Conservation (phyloP, 2,888 invertebrate genomes). For the Perizoma flavofasciatum region DNA sequence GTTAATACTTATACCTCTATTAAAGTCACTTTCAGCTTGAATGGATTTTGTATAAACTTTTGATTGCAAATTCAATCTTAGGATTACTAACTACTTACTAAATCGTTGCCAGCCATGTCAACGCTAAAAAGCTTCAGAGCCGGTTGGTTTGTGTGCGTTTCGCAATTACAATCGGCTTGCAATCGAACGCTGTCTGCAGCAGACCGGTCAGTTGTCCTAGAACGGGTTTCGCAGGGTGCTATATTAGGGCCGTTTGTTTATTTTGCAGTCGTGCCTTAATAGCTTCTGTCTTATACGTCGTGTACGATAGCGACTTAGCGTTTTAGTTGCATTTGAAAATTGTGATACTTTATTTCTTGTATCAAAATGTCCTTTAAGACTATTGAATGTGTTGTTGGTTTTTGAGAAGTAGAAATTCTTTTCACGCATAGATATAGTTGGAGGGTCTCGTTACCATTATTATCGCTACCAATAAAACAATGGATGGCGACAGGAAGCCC, state of each 20-base stretch:
- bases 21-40: slow-evolving; percentile 5
- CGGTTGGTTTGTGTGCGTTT: slow-evolving; percentile 29
- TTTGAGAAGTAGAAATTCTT: neutral
- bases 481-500: neutral
- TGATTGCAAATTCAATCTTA: slow-evolving; percentile 19
- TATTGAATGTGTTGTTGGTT: neutral
- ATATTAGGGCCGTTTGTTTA: slow-evolving; percentile 37
- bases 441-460: too few relatives aligned
- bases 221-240: slow-evolving; percentile 38
- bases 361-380: neutral
- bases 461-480: slow-evolving; percentile 4
- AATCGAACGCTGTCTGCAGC: slow-evolving; percentile 26
- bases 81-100: neutral
- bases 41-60: slow-evolving; percentile 23
- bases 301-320: slow-evolving; percentile 19
- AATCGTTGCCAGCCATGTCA: slow-evolving; percentile 24
- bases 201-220: slow-evolving; percentile 24
- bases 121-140: slow-evolving; percentile 24
- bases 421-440: neutral
- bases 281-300: slow-evolving; percentile 27
- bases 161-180: slow-evolving; percentile 33
- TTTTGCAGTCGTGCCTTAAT: slow-evolving; percentile 25
- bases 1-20: neutral
- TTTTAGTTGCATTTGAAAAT: neutral
- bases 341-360: too few relatives aligned